These are phyloP conservation scores for Petrocephalus schoutedeni DNA, from an alignment of 2,797 vertebrate species.

Conservation along the genomic window DNA sequence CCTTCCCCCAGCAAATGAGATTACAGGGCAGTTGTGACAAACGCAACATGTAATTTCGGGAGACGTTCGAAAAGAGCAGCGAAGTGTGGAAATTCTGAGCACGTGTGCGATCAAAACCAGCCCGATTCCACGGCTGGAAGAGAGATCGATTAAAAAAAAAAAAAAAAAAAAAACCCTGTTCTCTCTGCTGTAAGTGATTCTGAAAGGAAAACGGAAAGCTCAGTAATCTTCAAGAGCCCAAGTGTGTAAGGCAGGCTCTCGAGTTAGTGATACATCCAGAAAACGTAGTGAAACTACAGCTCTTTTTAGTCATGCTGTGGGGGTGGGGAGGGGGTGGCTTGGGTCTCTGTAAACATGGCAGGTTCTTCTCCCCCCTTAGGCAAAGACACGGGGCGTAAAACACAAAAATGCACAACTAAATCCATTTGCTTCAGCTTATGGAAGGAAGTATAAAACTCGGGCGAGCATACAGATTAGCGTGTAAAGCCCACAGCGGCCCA, in stretches of 20 bases:
- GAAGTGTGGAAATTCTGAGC: conserved; percentile 42
- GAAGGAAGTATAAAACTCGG: conserved; percentile 36
- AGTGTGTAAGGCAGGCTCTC: conserved; percentile 27
- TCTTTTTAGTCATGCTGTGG: conserved; percentile 30
- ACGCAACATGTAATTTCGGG: conserved; percentile 52
- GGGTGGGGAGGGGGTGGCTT: not conserved
- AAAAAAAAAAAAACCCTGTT: not conserved
- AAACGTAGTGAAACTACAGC: conserved; percentile 47
- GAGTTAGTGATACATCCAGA: conserved; percentile 36
- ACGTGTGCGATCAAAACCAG: conserved; percentile 41
- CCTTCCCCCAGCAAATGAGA: conserved; percentile 36
- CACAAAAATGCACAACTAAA: conserved; percentile 47
- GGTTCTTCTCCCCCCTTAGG: conserved; percentile 41
- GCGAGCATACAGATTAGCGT: conserved; percentile 36
- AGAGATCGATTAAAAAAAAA: conserved; percentile 41
- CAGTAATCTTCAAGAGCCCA: conserved; percentile 27
- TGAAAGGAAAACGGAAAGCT: conserved; percentile 46
- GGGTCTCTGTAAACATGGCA: conserved; percentile 38
- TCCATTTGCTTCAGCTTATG: conserved; percentile 47
- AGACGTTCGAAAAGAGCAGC: conserved; percentile 53
- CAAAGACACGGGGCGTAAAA: conserved; percentile 40
- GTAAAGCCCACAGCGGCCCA: not conserved
- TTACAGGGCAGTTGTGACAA: conserved; percentile 48
- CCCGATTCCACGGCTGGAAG: conserved; percentile 43
- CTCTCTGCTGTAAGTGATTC: conserved; percentile 37